Conservation (phyloP, 2,113 vertebrate species). For the Triplophysa rosa region DNA sequence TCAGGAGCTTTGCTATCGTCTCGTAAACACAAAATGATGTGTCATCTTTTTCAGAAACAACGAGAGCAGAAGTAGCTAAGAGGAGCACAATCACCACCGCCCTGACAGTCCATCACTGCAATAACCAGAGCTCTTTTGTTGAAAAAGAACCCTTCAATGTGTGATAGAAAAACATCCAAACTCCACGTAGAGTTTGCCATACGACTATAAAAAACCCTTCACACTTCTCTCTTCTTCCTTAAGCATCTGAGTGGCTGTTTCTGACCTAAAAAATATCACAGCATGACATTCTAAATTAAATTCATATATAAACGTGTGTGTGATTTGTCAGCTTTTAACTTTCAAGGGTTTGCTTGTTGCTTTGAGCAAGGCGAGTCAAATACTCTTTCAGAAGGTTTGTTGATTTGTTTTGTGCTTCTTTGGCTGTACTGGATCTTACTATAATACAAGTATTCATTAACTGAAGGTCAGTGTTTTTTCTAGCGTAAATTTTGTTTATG, state of each 20-base stretch:
- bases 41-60: slow-evolving; percentile 60
- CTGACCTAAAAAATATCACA: slow-evolving; percentile 40
- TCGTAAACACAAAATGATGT: background rate
- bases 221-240: slow-evolving; percentile 44
- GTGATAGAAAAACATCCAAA: slow-evolving; percentile 49
- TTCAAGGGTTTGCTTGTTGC: slow-evolving; percentile 9
- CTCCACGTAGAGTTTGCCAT: slow-evolving; percentile 43
- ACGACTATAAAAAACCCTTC: slow-evolving; percentile 38
- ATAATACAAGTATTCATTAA: slow-evolving; percentile 50
- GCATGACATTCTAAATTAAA: slow-evolving; percentile 46
- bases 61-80: slow-evolving; percentile 58
- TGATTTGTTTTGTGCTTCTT: slow-evolving; percentile 22
- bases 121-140: slow-evolving; percentile 59
- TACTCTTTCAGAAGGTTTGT: slow-evolving; percentile 20
- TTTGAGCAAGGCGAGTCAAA: slow-evolving; percentile 24
- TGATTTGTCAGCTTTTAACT: slow-evolving; percentile 26
- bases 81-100: slow-evolving; percentile 29
- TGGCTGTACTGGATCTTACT: slow-evolving; percentile 48
- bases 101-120: slow-evolving; percentile 52
- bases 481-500: slow-evolving; percentile 54
- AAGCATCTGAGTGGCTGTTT: slow-evolving; percentile 50
- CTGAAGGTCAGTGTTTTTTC: slow-evolving; percentile 46
- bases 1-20: background rate
- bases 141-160: slow-evolving; percentile 51
- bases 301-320: slow-evolving; percentile 7